These are phyloP conservation scores for Drosophila sproati DNA, from an alignment of 1,140 invertebrate species.

Conservation along the genomic window DNA sequence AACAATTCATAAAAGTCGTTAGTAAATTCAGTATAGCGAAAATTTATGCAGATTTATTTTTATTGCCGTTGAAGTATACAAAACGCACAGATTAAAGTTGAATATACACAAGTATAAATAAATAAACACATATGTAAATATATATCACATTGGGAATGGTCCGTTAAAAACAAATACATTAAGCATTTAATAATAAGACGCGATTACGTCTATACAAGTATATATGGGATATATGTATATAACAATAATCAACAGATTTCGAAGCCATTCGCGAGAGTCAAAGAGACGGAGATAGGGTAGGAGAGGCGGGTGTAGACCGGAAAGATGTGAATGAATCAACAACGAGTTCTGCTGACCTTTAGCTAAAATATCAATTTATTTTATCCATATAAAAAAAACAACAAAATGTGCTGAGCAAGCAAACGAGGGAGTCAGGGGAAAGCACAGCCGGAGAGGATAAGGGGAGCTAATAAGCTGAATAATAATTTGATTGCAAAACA, in stretches of 20 bases:
- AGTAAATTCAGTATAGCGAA: not conserved
- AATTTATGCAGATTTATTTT: conserved; percentile 25
- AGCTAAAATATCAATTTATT: conserved; percentile 51
- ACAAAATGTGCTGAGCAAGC: conserved; percentile 6
- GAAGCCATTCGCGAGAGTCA: not conserved
- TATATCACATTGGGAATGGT: conserved; percentile 47
- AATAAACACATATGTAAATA: conserved; percentile 5
- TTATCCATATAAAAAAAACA: conserved; percentile 22
- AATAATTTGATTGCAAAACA: conserved; percentile 37
- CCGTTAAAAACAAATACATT: conserved; percentile 61
- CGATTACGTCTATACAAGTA: conserved; percentile 53
- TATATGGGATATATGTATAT: conserved; percentile 21
- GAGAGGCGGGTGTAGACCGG: not conserved
- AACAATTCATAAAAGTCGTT: not conserved
- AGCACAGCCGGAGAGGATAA: not conserved
- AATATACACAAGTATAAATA: conserved; percentile 4
- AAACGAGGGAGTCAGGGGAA: not conserved
- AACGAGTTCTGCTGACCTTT: conserved; percentile 53
- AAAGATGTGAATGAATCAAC: conserved; percentile 48
- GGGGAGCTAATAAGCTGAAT: not conserved
- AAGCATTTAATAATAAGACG: conserved; percentile 33
- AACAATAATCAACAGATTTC: conserved; percentile 28
- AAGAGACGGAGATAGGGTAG: not conserved
- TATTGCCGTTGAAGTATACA: not conserved
- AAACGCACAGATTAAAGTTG: conserved; percentile 15